Percentiles rank a stretch among this genome's conserved stretches.
phyloP scores from a whole-genome alignment of 1,140 invertebrate species.

The Brachionus rubens region DNA sequence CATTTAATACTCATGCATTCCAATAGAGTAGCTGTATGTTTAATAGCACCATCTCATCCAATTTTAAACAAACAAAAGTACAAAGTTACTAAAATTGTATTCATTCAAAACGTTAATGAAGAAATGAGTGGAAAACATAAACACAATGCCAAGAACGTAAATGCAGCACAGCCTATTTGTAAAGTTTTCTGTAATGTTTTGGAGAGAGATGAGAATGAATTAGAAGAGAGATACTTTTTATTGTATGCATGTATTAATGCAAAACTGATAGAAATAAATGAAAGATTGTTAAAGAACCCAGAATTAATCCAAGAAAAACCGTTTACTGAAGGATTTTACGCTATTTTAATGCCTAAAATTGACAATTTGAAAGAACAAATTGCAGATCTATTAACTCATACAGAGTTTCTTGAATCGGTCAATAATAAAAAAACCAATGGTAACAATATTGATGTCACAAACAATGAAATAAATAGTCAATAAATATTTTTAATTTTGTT shows the following conservation, averaged over 20 bases:
- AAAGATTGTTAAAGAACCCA: constrained; percentile 29
- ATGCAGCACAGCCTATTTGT: constrained; percentile 14
- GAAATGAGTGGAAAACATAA: constrained; percentile 46
- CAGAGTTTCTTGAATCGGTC: not conserved
- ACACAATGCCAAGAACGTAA: constrained; percentile 40
- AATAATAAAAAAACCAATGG: not conserved
- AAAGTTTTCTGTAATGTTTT: constrained; percentile 1
- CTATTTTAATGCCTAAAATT: constrained; percentile 37
- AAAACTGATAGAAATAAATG: constrained; percentile 40
- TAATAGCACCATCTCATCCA: constrained; percentile 30
- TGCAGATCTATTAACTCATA: not conserved
- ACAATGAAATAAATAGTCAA: not conserved
- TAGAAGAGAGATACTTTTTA: constrained; percentile 12
- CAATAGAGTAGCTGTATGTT: constrained; percentile 32
- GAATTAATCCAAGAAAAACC: constrained; percentile 31
- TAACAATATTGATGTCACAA: not conserved
- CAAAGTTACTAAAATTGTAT: constrained; percentile 8
- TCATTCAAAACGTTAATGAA: constrained; percentile 38
- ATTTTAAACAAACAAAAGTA: constrained; percentile 7
- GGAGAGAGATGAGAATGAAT: not conserved
- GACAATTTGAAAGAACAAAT: constrained; percentile 23
- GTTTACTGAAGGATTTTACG: constrained; percentile 23
- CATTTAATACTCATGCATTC: constrained; percentile 41
- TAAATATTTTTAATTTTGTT: too few relatives aligned
- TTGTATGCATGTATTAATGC: constrained; percentile 33